Conservation (phyloP, 1,140 invertebrate species). For the Drosophila sturtevanti region DNA sequence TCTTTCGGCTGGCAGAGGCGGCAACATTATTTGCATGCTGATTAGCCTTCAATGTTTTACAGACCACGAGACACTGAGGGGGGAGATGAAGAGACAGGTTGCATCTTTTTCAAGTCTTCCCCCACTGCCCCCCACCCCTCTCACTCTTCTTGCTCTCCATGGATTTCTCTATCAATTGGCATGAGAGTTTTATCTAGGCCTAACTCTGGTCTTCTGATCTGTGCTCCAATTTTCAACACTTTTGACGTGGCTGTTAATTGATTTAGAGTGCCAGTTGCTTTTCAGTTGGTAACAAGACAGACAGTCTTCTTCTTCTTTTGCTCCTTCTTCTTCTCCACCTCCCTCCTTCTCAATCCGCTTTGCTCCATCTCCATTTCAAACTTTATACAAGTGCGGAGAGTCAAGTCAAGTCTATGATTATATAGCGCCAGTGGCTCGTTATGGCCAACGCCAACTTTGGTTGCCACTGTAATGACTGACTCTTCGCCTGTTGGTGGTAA, state of each 20-base stretch:
- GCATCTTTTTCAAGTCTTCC: conserved; percentile 28
- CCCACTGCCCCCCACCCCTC: conserved; percentile 46
- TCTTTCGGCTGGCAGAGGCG: conserved; percentile 53
- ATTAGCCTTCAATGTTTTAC: conserved; percentile 70
- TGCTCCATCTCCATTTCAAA: too few species aligned
- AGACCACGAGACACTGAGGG: too few species aligned
- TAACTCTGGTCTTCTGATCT: neutral
- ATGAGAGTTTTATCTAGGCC: conserved; percentile 8
- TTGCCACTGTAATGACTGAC: conserved; percentile 74
- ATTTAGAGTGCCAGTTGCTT: conserved; percentile 67
- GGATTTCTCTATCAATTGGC: neutral
- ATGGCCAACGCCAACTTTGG: conserved; percentile 74
- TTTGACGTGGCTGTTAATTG: conserved; percentile 80
- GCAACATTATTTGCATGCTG: conserved; percentile 81
- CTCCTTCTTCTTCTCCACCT: conserved; percentile 22
- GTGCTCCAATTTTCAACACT: conserved; percentile 77
- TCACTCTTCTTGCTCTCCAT: neutral
- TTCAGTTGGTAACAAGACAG: too few species aligned
- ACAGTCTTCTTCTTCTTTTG: conserved; percentile 13
- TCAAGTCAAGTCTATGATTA: conserved; percentile 70
- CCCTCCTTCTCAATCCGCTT: conserved; percentile 13
- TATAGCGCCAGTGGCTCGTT: conserved; percentile 75
- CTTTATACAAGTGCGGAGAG: too few species aligned
- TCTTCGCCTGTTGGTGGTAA: conserved; percentile 37
- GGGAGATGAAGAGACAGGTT: conserved; percentile 48